phyloP scores from a whole-genome alignment of 2,797 vertebrate species.

The Hirundo rustica region DNA sequence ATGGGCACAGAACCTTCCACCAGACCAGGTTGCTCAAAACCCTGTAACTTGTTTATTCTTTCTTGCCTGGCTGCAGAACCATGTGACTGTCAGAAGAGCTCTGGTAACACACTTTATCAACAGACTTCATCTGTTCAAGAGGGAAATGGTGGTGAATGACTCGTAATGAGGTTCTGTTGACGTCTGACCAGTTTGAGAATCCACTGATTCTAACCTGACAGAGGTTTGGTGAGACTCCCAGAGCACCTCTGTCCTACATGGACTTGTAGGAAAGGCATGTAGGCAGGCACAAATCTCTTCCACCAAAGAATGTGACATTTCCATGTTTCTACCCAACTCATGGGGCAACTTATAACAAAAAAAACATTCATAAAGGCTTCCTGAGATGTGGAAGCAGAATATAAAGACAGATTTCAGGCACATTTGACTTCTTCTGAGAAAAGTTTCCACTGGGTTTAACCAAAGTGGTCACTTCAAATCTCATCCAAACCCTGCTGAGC shows the following conservation, averaged over 20 bases:
- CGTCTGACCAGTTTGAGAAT: not conserved
- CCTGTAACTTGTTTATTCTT: not conserved
- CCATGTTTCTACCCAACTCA: not conserved
- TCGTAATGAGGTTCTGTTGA: not conserved
- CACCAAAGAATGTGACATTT: not conserved
- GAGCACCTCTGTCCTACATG: not conserved
- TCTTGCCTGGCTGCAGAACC: not conserved
- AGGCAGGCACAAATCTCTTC: not conserved
- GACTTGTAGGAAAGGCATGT: not conserved
- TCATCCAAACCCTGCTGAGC: not conserved
- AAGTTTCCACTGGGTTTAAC: not conserved
- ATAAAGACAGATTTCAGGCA: not conserved
- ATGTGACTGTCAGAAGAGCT: not conserved
- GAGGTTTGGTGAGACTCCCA: not conserved
- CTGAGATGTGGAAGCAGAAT: not conserved
- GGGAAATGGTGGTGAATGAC: not conserved
- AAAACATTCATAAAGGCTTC: not conserved
- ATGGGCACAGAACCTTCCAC: not conserved
- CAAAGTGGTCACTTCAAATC: not conserved
- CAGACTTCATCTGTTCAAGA: not conserved
- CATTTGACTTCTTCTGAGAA: not conserved
- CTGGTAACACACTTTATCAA: not conserved
- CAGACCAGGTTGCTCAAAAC: not conserved
- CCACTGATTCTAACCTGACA: not conserved
- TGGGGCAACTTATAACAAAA: not conserved